phyloP scores from a whole-genome alignment of 2,888 invertebrate species.

The Clostera curtula region DNA sequence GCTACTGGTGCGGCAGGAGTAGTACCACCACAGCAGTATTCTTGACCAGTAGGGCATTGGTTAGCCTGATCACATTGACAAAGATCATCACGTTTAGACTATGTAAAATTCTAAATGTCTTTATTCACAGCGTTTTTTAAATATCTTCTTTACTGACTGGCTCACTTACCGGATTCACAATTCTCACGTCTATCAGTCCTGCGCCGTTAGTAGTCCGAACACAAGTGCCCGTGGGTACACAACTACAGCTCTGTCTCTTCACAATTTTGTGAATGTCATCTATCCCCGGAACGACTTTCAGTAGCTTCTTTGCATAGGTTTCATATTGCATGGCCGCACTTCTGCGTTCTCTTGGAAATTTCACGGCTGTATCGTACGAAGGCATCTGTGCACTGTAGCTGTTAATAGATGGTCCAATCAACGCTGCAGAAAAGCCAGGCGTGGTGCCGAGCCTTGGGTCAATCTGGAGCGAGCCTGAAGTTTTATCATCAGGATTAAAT shows the following conservation, averaged over 20 bases:
- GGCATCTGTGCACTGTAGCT: slow-evolving; percentile 49
- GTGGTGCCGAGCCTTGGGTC: slow-evolving; percentile 67
- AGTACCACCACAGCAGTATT: slow-evolving; percentile 52
- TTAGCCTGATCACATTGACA: slow-evolving; percentile 12
- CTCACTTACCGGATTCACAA: slow-evolving; percentile 72
- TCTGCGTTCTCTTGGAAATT: slow-evolving; percentile 55
- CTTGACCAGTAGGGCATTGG: slow-evolving; percentile 55
- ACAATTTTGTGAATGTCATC: slow-evolving; percentile 32
- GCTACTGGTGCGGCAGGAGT: slow-evolving; percentile 26
- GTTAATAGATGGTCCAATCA: slow-evolving; percentile 41
- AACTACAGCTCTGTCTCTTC: slow-evolving; percentile 57
- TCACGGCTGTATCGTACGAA: slow-evolving; percentile 46
- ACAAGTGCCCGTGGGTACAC: slow-evolving; percentile 56
- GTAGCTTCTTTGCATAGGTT: slow-evolving; percentile 18
- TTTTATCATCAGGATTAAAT: slow-evolving; percentile 59
- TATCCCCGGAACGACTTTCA: slow-evolving; percentile 11
- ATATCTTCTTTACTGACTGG: too few species aligned
- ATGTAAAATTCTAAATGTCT: slow-evolving; percentile 5
- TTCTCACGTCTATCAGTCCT: slow-evolving; percentile 76
- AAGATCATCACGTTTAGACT: not conserved
- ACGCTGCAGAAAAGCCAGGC: slow-evolving; percentile 40
- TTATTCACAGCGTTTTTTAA: too few species aligned
- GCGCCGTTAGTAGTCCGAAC: slow-evolving; percentile 53
- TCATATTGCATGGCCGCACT: slow-evolving; percentile 17
- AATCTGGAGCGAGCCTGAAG: slow-evolving; percentile 57